Evolutionary conservation across 2,888 invertebrate genomes (phyloP).

Genomic region (Drosophila pseudotalamancana): DNA sequence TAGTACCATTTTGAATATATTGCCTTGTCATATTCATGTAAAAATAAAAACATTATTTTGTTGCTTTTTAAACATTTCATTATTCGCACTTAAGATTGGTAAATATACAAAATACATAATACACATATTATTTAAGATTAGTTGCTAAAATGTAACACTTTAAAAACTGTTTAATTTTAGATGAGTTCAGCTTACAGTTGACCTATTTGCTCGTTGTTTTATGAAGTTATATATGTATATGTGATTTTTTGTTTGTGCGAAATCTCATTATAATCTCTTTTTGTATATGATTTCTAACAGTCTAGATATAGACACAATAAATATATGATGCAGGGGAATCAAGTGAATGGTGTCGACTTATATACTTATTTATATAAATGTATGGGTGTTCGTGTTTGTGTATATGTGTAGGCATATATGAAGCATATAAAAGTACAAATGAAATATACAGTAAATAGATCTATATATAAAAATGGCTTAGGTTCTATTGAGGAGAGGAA

Average conservation of each 20-base stretch:
- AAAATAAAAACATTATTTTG: neutral
- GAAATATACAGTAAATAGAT: conserved; percentile 17
- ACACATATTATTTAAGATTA: conserved; percentile 44
- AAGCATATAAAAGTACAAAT: conserved; percentile 33
- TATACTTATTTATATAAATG: conserved; percentile 9
- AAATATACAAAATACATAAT: conserved; percentile 59
- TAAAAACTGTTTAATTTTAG: conserved; percentile 30
- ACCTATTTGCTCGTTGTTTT: conserved; percentile 30
- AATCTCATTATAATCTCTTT: conserved; percentile 81
- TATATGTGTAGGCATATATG: conserved; percentile 1
- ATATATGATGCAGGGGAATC: conserved; percentile 38
- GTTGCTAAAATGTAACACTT: conserved; percentile 42
- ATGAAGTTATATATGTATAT: neutral
- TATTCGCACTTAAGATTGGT: conserved; percentile 38
- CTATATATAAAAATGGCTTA: conserved; percentile 9
- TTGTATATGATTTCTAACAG: neutral
- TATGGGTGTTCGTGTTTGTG: neutral
- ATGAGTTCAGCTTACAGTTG: conserved; percentile 29
- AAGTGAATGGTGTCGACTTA: conserved; percentile 19
- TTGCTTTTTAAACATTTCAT: conserved; percentile 44
- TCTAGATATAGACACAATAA: conserved; percentile 47
- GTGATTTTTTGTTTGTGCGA: conserved; percentile 20
- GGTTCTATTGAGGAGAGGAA: conserved; percentile 26
- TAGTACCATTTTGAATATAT: too few species aligned
- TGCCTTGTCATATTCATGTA: too few species aligned